Conservation (phyloP, 1,140 invertebrate species). For the Nymphalis io region DNA sequence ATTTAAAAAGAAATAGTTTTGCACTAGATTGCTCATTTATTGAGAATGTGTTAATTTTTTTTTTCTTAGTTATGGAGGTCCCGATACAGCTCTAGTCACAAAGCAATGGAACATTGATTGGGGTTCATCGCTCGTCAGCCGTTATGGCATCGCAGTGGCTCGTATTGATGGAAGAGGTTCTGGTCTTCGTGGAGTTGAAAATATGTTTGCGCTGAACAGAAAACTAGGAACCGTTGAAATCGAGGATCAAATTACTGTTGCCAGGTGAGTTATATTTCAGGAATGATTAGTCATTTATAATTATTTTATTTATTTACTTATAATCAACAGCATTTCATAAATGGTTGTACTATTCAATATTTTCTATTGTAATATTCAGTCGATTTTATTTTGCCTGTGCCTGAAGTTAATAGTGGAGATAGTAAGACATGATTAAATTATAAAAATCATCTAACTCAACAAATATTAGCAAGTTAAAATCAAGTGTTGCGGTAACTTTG, state of each 20-base stretch:
- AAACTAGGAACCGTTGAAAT: conserved; percentile 93
- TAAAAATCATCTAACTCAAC: background rate
- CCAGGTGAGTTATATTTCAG: conserved; percentile 61
- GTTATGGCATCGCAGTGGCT: conserved; percentile 91
- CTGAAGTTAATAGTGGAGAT: no score
- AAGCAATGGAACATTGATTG: conserved; percentile 76
- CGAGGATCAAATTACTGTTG: conserved; percentile 87
- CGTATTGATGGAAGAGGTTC: conserved; percentile 95
- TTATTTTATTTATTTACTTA: no score
- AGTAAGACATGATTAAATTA: no score
- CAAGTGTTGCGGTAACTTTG: no score
- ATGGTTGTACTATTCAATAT: no score
- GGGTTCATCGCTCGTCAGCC: conserved; percentile 88
- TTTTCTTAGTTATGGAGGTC: conserved; percentile 87
- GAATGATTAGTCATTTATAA: no score
- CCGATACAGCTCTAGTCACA: conserved; percentile 90
- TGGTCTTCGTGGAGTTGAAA: conserved; percentile 89
- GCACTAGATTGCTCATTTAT: background rate
- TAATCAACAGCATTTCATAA: no score
- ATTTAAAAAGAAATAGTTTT: no score
- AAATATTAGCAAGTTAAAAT: no score
- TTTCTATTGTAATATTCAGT: no score
- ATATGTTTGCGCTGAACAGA: conserved; percentile 90
- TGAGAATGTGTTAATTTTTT: background rate
- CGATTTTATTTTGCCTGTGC: no score